A percentile compares a stretch with the other conserved stretches of the same genome.
These are phyloP conservation scores for Proteles cristata DNA, from an alignment of 2,113 vertebrate species.

Conservation along the genomic window DNA sequence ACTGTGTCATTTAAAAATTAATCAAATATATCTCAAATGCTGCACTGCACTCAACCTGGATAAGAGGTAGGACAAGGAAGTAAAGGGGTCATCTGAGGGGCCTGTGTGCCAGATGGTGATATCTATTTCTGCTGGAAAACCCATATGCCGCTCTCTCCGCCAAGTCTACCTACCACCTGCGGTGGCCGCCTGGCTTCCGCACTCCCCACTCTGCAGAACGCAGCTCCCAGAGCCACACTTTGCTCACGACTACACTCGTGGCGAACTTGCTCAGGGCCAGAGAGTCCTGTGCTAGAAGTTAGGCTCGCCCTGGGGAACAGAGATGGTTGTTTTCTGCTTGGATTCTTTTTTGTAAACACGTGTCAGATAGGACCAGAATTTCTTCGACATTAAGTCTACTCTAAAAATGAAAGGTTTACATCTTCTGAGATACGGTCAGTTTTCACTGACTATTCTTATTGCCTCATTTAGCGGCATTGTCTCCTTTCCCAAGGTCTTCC, in stretches of 20 bases:
- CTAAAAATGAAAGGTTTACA: background rate
- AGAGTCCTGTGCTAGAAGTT: background rate
- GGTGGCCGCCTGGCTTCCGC: background rate
- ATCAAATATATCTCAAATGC: slow-evolving; percentile 13
- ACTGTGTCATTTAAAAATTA: background rate
- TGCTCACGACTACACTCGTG: background rate
- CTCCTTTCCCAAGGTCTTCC: background rate
- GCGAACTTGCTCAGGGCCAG: background rate
- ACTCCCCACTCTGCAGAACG: background rate
- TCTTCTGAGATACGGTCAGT: slow-evolving; percentile 6
- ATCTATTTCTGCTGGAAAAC: slow-evolving; percentile 44
- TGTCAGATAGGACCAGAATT: background rate
- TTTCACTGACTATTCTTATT: background rate
- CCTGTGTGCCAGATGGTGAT: slow-evolving; percentile 67
- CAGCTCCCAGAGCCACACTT: background rate
- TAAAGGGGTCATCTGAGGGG: slow-evolving; percentile 4
- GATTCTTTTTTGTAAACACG: slow-evolving; percentile 2
- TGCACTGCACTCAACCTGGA: slow-evolving; percentile 36
- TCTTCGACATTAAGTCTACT: background rate
- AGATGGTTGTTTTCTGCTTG: background rate
- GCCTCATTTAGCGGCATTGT: background rate
- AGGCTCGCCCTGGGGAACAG: background rate
- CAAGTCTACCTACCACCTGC: slow-evolving; percentile 53
- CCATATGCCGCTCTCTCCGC: slow-evolving; percentile 55
- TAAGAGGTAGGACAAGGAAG: background rate